A percentile compares a stretch with the other conserved stretches of the same genome.
These are phyloP conservation scores for Perca schrenkii DNA, from an alignment of 2,113 vertebrate species.

Conservation along the genomic window DNA sequence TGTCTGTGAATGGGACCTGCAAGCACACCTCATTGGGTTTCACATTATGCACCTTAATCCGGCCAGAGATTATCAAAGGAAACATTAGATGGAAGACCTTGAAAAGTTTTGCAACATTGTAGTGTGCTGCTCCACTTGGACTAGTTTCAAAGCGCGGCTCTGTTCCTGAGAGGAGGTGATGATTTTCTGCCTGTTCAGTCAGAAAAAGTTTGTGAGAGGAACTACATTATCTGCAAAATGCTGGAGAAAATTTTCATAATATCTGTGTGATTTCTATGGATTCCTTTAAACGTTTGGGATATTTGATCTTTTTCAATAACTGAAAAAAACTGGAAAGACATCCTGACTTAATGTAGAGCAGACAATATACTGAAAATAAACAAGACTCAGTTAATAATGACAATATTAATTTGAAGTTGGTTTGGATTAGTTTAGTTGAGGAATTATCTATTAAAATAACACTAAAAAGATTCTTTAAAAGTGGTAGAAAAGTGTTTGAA, in stretches of 20 bases:
- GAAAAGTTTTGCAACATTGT: slow-evolving; percentile 68
- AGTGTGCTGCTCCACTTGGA: slow-evolving; percentile 48
- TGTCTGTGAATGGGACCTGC: slow-evolving; percentile 52
- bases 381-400: neutral
- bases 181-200: slow-evolving; percentile 26
- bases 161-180: slow-evolving; percentile 41
- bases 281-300: neutral
- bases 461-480: neutral
- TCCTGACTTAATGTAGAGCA: neutral
- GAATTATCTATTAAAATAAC: slow-evolving; percentile 8
- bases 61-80: slow-evolving; percentile 71
- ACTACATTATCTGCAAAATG: neutral
- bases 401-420: neutral
- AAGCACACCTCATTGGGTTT: slow-evolving; percentile 64
- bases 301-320: neutral
- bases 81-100: slow-evolving; percentile 71
- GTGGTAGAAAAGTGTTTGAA: slow-evolving; percentile 27
- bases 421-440: neutral
- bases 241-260: neutral
- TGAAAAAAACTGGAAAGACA: neutral
- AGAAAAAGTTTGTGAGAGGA: neutral
- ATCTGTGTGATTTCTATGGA: neutral
- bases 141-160: slow-evolving; percentile 52
- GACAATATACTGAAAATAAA: too few species aligned
- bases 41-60: slow-evolving; percentile 68